Evolutionary conservation across 2,888 invertebrate species (phyloP).

Genomic region (Nemotelus nigrinus): DNA sequence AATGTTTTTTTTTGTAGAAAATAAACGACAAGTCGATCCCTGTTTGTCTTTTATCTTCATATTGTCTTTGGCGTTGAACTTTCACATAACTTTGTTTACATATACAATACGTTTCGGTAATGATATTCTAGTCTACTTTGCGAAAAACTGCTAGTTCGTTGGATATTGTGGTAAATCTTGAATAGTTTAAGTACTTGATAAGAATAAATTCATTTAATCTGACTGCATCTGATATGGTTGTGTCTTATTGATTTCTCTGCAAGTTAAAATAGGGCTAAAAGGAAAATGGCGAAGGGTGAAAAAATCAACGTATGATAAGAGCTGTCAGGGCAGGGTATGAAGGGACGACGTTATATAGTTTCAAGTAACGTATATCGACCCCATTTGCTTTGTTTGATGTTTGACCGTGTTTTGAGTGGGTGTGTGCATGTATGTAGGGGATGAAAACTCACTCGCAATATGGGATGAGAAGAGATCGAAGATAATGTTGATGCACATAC

Average conservation of each 20-base stretch:
- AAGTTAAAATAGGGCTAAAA: background rate
- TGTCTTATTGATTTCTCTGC: conserved; percentile 33
- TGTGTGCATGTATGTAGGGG: conserved; percentile 8
- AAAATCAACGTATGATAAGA: too few species aligned
- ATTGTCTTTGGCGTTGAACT: background rate
- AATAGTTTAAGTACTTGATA: too few species aligned
- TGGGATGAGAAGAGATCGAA: too few species aligned
- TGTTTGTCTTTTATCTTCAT: too few species aligned
- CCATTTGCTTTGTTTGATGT: conserved; percentile 19
- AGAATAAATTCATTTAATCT: too few species aligned
- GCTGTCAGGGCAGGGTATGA: background rate
- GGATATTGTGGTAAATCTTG: too few species aligned
- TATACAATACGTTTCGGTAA: background rate
- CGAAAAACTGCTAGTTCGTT: too few species aligned
- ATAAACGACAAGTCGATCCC: too few species aligned
- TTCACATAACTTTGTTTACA: conserved; percentile 5
- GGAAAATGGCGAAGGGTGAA: conserved; percentile 12
- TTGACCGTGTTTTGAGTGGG: background rate
- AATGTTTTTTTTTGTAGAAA: background rate
- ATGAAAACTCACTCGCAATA: too few species aligned
- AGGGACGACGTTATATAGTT: background rate
- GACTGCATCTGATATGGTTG: background rate
- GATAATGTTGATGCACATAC: too few species aligned
- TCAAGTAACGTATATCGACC: conserved; percentile 18
- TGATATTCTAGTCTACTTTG: background rate